Evolutionary conservation across 2,113 vertebrate genomes (phyloP), one percentile per base, ranked within the genome.

Genomic region (Sminthopsis crassicaudata): DNA sequence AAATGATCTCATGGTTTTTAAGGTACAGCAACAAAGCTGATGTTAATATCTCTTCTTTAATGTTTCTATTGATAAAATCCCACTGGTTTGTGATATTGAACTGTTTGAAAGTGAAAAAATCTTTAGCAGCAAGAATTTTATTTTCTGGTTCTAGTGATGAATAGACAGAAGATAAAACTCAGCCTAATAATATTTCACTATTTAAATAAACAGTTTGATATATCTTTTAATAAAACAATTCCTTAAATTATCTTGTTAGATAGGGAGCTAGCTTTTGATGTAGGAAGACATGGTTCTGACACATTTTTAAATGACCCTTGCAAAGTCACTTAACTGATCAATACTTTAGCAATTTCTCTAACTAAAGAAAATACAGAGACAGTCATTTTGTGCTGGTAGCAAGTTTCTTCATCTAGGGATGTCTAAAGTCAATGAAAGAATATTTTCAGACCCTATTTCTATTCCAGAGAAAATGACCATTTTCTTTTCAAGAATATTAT

Each of bases 171-270:
- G 60, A 46, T 16, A 53, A 0, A 50, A 30, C 26, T 93, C 48
- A 57, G 0, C 12, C 36, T 90, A 84, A 22, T 90, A 2, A 26
- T 3, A 16, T 12, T 92, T 1, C 9, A 42, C 60, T 53, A 25
- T 60, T 94, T 54, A 92, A 92, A 53, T 57, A 4, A 94, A 94
- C 55, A 46, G 42, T 90, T 46, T 94, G 67, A 52, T 27, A 90
- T 67, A 76, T 94, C 8, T 46, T 1, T 92, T 91, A n/a, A 92
- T 92, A 89, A 57, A 90, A 7, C 60, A 8, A 57, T 25, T 91
- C 5, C 12, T 10, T 91, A 92, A 92, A 54, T 50, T 91, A 95
- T 42, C 30, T 42, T 30, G 67, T 53, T 95, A 54, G 24, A 76
- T 22, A 76, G 5, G n/a, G 67, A 76, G 5, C 0, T 76, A n/a